These are phyloP conservation scores for Papilio dardanus DNA, from an alignment of 1,140 invertebrate species.

Conservation along the genomic window DNA sequence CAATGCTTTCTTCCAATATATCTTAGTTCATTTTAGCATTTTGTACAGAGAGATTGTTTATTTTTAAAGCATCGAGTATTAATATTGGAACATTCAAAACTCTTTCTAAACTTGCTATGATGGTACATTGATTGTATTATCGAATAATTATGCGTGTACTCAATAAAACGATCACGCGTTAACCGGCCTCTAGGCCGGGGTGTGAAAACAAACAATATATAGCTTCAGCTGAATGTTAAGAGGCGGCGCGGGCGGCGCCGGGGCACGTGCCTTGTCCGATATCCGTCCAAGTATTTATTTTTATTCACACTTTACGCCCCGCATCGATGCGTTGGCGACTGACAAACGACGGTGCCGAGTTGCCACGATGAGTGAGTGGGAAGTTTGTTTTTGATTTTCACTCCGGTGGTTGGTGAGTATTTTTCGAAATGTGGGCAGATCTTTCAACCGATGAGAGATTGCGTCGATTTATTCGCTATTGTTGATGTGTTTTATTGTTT, in stretches of 20 bases:
- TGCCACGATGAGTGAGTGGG: conserved; percentile 42
- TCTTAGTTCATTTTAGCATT: neutral
- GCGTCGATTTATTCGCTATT: conserved; percentile 24
- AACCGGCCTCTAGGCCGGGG: conserved; percentile 51
- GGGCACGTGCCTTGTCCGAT: conserved; percentile 56
- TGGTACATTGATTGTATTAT: conserved; percentile 47
- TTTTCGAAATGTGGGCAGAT: conserved; percentile 37
- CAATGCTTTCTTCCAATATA: neutral
- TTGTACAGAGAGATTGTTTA: neutral
- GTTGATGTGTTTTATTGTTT: conserved; percentile 8
- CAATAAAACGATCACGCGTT: conserved; percentile 73
- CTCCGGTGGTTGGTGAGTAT: conserved; percentile 29
- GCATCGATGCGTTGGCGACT: conserved; percentile 48
- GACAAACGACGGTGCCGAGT: conserved; percentile 47
- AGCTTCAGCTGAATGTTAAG: conserved; percentile 70
- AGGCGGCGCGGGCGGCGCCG: conserved; percentile 59
- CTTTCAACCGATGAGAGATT: conserved; percentile 24
- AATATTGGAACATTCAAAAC: neutral
- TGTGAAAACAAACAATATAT: conserved; percentile 72
- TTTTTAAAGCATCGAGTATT: neutral
- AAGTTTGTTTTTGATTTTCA: conserved; percentile 44
- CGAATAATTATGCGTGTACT: conserved; percentile 48
- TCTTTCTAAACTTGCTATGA: neutral
- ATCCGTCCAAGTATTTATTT: conserved; percentile 75
- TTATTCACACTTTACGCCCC: conserved; percentile 69